Base-by-base conservation (phyloP, 2,888 invertebrate species). In the Caenorhabditis becei region DNA sequence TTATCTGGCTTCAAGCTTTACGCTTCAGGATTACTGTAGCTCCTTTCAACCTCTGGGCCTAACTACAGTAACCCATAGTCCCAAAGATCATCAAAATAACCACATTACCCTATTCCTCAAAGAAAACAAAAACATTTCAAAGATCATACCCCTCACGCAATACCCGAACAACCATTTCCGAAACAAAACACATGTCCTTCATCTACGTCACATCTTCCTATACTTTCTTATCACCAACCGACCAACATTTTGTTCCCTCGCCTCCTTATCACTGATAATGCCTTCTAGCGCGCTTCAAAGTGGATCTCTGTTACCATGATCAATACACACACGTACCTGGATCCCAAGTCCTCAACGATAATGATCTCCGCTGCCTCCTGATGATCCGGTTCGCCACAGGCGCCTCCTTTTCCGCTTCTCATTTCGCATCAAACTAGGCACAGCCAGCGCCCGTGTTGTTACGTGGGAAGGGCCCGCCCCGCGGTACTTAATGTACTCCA, bases 381-480 rank as follows among this genome's bases (percentile, higher is more conserved):
- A 35, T 10, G 18, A 35, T 56, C 35, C 56, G 32, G 35, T 56
- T 32, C 11, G 20, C 20, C 20, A 47, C 26, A 18, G 14, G 32
- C 61, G 20, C n/a, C 18, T 59, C 26, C 56, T 24, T 56, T 23
- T 14, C 26, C 51, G 41, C 53, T 47, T 18, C 47, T 47, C 44
- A 35, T 59, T 49, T 59, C 41, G 56, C 63, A 72, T 72, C 72
- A 72, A 72, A 72, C 72, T 72, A 72, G 54, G 72, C 47, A 72
- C 72, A 63, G 62, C 51, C 18, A 18, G 47, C 18, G 2, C 35
- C 7, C 35, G 35, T 10, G 18, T 4, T 47, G 47, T 47, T 47
- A 47, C 47, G 47, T 47, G 41, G 41, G 41, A 41, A 41, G 51
- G 51, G 11, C 23, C 26, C 62, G 62, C 44, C 61, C 24, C 10